phyloP scores from a whole-genome alignment of 2,113 vertebrate species.

The Oncorhynchus nerka region DNA sequence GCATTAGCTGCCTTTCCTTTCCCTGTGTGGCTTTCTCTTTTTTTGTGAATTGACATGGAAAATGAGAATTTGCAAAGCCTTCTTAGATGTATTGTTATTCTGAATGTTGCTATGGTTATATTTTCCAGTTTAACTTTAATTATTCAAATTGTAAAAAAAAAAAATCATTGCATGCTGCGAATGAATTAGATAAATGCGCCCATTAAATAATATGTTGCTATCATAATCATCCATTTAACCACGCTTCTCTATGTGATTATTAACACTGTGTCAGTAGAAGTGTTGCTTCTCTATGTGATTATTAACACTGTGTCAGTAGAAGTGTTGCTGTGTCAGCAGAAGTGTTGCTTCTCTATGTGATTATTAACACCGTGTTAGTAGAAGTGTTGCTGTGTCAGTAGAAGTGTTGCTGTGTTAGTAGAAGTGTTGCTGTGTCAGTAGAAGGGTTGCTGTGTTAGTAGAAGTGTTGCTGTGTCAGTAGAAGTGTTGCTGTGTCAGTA shows the following conservation, averaged over 20 bases:
- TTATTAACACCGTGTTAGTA: no score
- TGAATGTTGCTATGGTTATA: conserved; percentile 44
- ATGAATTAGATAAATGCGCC: conserved; percentile 69
- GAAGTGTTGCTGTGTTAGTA: no score
- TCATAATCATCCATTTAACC: conserved; percentile 69
- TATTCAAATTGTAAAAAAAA: conserved; percentile 56
- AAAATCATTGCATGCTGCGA: conserved; percentile 61
- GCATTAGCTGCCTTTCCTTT: conserved; percentile 37
- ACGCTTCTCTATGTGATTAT: conserved; percentile 37
- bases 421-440: no score
- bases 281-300: no score
- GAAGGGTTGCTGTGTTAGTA: no score
- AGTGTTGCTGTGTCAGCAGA: no score
- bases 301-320: no score
- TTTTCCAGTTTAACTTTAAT: conserved; percentile 63
- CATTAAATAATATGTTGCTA: conserved; percentile 70
- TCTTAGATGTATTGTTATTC: conserved; percentile 45
- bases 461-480: no score
- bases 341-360: no score
- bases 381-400: no score
- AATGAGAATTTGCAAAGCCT: no score
- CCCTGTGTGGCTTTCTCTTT: conserved; percentile 37
- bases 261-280: background rate
- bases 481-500: no score
- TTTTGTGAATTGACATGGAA: conserved; percentile 47